These are phyloP conservation scores for Perca schrenkii DNA, from an alignment of 2,113 vertebrate genomes.

Conservation along the genomic window DNA sequence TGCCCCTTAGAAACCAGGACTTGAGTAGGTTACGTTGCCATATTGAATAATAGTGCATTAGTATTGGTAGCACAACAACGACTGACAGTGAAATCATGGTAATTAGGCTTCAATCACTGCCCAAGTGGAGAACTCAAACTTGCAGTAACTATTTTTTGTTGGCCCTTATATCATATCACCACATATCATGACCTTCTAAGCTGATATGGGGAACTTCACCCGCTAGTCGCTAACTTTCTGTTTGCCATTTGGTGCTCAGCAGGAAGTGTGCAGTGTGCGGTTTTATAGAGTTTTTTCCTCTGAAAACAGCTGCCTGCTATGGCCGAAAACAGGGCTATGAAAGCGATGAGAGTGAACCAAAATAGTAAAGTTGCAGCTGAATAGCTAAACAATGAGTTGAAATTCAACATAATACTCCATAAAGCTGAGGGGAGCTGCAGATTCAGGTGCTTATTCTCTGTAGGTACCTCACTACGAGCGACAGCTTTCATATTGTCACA, in stretches of 20 bases:
- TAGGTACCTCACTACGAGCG: not conserved
- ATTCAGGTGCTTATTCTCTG: not conserved
- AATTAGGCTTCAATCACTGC: not conserved
- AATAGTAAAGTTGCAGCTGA: conserved; percentile 1
- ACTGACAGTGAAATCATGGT: not conserved
- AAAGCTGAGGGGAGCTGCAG: not conserved
- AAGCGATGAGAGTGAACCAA: not conserved
- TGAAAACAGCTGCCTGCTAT: not conserved
- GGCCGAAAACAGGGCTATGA: not conserved
- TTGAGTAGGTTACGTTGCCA: conserved; percentile 21
- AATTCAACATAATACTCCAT: not conserved
- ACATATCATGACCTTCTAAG: too few relatives aligned
- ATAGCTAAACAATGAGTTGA: conserved; percentile 5
- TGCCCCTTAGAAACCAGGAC: conserved; percentile 32
- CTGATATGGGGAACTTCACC: not conserved
- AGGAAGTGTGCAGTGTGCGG: not conserved
- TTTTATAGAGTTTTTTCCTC: not conserved
- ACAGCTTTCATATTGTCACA: not conserved
- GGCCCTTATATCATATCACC: too few relatives aligned
- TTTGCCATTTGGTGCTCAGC: not conserved
- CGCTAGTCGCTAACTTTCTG: not conserved
- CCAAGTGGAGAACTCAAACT: not conserved
- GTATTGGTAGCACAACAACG: not conserved
- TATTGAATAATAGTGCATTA: not conserved
- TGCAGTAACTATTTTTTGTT: too few relatives aligned